Evolutionary conservation across 2,888 invertebrate genomes (phyloP).

Genomic region (Scaptomyza tumidula): DNA sequence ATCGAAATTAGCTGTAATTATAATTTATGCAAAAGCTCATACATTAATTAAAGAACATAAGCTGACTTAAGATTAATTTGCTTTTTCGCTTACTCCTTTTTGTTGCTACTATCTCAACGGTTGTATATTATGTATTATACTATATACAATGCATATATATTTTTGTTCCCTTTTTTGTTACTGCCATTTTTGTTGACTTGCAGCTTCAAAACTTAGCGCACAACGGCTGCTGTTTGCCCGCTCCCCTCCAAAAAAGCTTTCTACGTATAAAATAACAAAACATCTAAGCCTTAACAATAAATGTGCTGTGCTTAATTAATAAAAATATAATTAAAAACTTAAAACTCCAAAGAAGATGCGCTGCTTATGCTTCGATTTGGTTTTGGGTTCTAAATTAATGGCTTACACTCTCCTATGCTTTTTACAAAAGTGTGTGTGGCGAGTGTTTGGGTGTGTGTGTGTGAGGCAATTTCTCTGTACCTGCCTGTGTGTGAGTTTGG

Average conservation of each 20-base stretch:
- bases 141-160: conserved; percentile 38
- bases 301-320: conserved; percentile 73
- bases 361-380: conserved; percentile 73
- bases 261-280: conserved; percentile 31
- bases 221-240: conserved; percentile 67
- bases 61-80: conserved; percentile 67
- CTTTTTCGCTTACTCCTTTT: conserved; percentile 54
- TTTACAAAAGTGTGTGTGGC: conserved; percentile 8
- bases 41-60: conserved; percentile 55
- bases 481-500: conserved; percentile 19
- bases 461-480: conserved; percentile 26
- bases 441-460: neutral
- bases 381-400: conserved; percentile 56
- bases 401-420: conserved; percentile 48
- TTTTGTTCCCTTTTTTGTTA: conserved; percentile 42
- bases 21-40: conserved; percentile 56
- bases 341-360: conserved; percentile 56
- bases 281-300: conserved; percentile 57
- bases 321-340: conserved; percentile 32
- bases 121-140: conserved; percentile 25
- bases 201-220: conserved; percentile 69
- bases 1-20: conserved; percentile 49
- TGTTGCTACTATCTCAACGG: conserved; percentile 42
- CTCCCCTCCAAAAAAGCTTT: conserved; percentile 27
- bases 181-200: conserved; percentile 66